Conservation (phyloP, 2,797 vertebrate species). For the Echeneis naucrates region DNA sequence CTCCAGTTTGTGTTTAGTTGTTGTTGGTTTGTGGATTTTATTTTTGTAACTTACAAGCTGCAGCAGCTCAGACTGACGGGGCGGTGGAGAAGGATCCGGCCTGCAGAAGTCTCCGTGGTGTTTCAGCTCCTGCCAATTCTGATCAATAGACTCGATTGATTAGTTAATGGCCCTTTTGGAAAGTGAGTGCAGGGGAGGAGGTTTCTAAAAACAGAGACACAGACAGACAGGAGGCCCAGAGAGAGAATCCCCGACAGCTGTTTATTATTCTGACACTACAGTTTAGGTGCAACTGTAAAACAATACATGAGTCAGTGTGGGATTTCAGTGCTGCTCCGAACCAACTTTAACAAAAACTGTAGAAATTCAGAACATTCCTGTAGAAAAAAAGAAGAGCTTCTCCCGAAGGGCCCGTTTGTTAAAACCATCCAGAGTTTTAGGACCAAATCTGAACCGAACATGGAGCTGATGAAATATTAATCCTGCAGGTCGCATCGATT, state of each 20-base stretch:
- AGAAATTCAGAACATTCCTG: conserved; percentile 73
- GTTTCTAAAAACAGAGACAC: conserved; percentile 21
- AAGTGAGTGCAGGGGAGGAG: background rate
- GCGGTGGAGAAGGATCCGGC: background rate
- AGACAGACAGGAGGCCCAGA: conserved; percentile 36
- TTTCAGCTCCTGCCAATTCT: conserved; percentile 15
- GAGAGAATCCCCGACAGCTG: conserved; percentile 64
- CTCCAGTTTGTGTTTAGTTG: no score
- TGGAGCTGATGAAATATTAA: conserved; percentile 23
- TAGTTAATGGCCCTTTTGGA: background rate
- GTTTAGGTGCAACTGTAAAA: conserved; percentile 68
- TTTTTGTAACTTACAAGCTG: background rate
- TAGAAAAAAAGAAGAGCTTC: conserved; percentile 43
- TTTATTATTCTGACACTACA: conserved; percentile 78
- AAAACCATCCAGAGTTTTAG: conserved; percentile 17
- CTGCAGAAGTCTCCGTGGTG: background rate
- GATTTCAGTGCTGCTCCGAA: conserved; percentile 56
- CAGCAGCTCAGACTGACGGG: background rate
- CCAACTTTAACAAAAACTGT: conserved; percentile 49
- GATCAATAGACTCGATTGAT: conserved; percentile 34
- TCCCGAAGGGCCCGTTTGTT: conserved; percentile 44
- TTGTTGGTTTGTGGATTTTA: background rate
- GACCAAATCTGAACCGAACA: conserved; percentile 5
- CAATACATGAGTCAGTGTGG: conserved; percentile 72
- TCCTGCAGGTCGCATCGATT: background rate